phyloP scores from a whole-genome alignment of 2,113 vertebrate species.

The Lichenostomus cassidix region DNA sequence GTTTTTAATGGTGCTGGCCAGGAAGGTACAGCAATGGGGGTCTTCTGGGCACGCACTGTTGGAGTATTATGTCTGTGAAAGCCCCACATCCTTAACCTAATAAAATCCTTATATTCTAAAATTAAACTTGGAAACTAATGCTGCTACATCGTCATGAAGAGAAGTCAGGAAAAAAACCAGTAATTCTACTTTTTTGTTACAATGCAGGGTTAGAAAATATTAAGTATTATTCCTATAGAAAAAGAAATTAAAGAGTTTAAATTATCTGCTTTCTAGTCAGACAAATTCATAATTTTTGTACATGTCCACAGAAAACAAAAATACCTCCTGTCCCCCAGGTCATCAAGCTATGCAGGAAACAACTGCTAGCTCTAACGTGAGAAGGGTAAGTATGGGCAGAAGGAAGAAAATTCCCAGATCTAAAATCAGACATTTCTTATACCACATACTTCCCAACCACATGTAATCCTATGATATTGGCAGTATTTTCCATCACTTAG shows the following conservation, averaged over 20 bases:
- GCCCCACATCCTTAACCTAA: neutral
- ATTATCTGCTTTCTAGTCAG: neutral
- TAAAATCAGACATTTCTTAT: neutral
- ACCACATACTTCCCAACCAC: neutral
- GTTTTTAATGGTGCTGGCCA: neutral
- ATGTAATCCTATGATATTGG: neutral
- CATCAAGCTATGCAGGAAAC: neutral
- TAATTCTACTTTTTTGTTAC: neutral
- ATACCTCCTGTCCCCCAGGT: neutral
- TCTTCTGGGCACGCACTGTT: neutral
- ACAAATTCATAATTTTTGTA: neutral
- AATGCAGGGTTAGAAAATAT: neutral
- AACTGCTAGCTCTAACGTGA: neutral
- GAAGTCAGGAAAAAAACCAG: neutral
- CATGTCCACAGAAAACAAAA: neutral
- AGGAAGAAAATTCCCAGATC: neutral
- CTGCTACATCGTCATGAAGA: neutral
- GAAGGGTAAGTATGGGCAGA: neutral
- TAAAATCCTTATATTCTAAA: neutral
- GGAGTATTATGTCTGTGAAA: neutral
- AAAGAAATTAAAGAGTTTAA: neutral
- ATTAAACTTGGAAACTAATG: neutral
- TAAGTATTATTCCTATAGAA: neutral
- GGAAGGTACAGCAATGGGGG: neutral
- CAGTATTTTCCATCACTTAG: slow-evolving; percentile 1